phyloP scores from a whole-genome alignment of 2,113 vertebrate species.

The Elachura formosa region DNA sequence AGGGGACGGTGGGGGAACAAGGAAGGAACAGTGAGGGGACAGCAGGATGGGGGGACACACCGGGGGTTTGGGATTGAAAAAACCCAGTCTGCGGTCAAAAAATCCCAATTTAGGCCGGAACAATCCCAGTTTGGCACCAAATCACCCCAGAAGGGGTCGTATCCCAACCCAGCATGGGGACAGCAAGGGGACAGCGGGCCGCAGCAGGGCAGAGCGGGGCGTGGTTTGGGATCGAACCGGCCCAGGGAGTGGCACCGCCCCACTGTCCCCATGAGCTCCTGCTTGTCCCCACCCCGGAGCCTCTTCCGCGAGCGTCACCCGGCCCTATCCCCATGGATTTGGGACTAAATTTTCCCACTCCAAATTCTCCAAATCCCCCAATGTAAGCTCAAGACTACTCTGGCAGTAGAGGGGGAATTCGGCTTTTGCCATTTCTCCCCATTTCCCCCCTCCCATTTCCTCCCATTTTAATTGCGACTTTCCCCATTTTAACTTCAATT shows the following conservation, averaged over 20 bases:
- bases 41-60: not conserved
- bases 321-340: not conserved
- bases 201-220: not conserved
- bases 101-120: not conserved
- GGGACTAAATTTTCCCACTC: not conserved
- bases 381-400: too few relatives aligned
- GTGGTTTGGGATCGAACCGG: not conserved
- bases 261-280: rapidly evolving
- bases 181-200: not conserved
- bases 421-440: not conserved
- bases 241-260: not conserved
- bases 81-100: not conserved
- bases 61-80: too few relatives aligned
- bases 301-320: not conserved
- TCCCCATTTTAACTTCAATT: not conserved
- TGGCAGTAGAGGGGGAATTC: not conserved
- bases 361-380: not conserved
- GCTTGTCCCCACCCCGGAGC: not conserved
- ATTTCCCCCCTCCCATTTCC: not conserved
- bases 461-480: too few relatives aligned
- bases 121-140: too few relatives aligned
- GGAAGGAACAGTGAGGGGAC: not conserved
- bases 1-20: not conserved
- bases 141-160: not conserved
- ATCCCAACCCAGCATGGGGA: too few relatives aligned